Conservation (phyloP, 2,797 vertebrate genomes). For the Cyclopterus lumpus region DNA sequence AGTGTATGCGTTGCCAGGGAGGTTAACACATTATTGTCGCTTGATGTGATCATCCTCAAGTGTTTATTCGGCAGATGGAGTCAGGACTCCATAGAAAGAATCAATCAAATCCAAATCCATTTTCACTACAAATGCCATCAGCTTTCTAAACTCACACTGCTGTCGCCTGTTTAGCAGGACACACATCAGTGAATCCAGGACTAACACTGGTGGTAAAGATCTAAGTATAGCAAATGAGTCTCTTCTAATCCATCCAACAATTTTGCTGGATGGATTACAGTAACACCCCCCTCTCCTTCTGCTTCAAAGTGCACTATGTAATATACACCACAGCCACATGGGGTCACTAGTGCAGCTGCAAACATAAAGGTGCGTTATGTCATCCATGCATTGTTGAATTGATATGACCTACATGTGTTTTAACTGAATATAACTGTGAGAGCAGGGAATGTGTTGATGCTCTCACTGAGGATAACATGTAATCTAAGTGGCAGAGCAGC, state of each 20-base stretch:
- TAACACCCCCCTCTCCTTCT: neutral
- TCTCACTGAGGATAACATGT: neutral
- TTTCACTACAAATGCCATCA: neutral
- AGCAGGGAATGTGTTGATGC: neutral
- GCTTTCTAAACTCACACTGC: neutral
- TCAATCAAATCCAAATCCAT: neutral
- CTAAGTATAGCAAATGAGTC: conserved; percentile 3
- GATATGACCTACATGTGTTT: conserved; percentile 7
- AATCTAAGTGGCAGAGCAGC: neutral
- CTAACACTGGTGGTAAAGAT: neutral
- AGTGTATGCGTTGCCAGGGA: neutral
- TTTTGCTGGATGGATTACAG: conserved; percentile 1
- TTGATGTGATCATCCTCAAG: neutral
- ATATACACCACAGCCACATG: conserved; percentile 21
- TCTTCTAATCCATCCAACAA: neutral
- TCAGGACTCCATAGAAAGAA: neutral
- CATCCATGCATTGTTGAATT: conserved; percentile 19
- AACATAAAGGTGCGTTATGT: neutral
- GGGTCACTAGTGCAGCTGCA: conserved; percentile 25
- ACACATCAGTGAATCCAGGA: neutral
- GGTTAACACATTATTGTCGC: neutral
- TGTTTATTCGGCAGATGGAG: neutral
- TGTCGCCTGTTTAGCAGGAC: neutral
- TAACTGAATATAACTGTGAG: neutral
- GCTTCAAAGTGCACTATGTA: neutral